Evolutionary conservation across 2,113 vertebrate species (phyloP), one percentile per base, ranked within the genome.

Genomic region (Tupaia chinensis): DNA sequence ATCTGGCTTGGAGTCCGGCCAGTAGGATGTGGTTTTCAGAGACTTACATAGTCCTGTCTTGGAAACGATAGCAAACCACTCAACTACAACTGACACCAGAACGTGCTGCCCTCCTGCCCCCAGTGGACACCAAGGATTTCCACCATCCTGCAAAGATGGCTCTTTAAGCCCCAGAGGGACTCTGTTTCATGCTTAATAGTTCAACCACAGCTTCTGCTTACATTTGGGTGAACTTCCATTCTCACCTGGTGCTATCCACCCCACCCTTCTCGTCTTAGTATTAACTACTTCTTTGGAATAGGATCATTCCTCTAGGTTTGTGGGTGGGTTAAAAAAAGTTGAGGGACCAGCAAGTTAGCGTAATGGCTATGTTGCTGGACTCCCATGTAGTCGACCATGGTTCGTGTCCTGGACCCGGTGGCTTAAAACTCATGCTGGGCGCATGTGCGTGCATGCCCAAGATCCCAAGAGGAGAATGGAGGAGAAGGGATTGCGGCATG

Each of bases 281-380:
- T 97, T 97, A 95, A 97, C 93, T 93, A 96, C 65, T 76, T 98
- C 27, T 80, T 96, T 54, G 94, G 88, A 89, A 73, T 61, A 81
- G 10, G 94, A 63, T 34, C 0, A 60, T 68, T 92, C 82, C 93
- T 95, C 87, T 61, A 80, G 85, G 69, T 95, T 89, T 96, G 81
- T 96, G 83, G 73, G 92, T 93, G 83, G 2, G 23, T 77, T 95
- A 53, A 87, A 93, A 85, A 72, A 74, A 81, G 32, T 32, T 32
- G 32, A 32, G 32, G 32, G 32, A 32, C 32, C 32, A 32, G 32
- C 32, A 32, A 32, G 32, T 32, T 32, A 32, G 32, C 32, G 32
- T 32, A 32, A 32, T 32, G 32, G 32, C 32, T 32, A 32, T 32
- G 32, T 32, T 32, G 32, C 32, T 32, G 32, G 32, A 32, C 32